phyloP scores from a whole-genome alignment of 2,113 vertebrate species.

The Pogonocichla stellata region DNA sequence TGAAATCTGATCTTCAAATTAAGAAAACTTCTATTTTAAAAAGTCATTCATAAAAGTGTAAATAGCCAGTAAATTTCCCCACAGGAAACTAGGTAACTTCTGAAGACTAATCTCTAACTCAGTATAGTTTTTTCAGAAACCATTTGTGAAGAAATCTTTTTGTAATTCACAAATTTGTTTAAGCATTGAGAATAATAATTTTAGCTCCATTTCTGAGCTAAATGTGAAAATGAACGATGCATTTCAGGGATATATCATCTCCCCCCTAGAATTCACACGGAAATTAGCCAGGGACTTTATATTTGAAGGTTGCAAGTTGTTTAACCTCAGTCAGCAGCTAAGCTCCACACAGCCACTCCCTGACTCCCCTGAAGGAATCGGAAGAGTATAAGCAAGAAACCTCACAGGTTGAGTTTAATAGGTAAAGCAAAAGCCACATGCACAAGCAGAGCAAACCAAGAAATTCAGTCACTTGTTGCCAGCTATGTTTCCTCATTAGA shows the following conservation, averaged over 20 bases:
- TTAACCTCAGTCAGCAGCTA: neutral
- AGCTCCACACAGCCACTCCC: neutral
- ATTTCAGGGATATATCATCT: neutral
- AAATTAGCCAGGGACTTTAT: slow-evolving; percentile 37
- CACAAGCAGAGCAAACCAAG: neutral
- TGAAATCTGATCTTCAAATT: neutral
- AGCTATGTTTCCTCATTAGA: neutral
- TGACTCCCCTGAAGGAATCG: neutral
- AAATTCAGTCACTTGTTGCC: neutral
- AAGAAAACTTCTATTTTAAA: neutral
- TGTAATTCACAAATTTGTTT: neutral
- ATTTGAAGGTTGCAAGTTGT: slow-evolving; percentile 55
- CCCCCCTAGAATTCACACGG: slow-evolving; percentile 2
- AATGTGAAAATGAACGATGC: slow-evolving; percentile 12
- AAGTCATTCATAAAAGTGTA: neutral
- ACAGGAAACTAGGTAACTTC: neutral
- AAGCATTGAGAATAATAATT: neutral
- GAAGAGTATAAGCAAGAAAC: neutral
- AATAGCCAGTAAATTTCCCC: neutral
- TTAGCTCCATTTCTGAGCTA: neutral
- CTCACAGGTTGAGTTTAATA: neutral
- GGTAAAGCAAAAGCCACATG: neutral
- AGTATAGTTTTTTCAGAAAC: neutral
- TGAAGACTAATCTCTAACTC: neutral
- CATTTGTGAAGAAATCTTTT: neutral